These are phyloP conservation scores for Puntigrus tetrazona DNA, from an alignment of 2,113 vertebrate species.

Conservation along the genomic window DNA sequence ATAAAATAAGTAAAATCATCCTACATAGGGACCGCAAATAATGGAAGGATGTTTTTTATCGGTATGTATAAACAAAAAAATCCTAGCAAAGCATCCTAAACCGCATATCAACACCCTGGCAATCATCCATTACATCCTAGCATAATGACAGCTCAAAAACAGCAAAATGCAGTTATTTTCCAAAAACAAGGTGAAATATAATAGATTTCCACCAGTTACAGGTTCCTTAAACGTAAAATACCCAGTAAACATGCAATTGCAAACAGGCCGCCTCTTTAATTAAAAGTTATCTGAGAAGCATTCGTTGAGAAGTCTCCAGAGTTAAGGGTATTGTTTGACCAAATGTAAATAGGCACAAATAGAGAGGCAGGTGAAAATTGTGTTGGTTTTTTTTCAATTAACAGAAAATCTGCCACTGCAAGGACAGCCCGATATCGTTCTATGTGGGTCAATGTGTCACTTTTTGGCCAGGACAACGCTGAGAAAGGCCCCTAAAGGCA, in stretches of 20 bases:
- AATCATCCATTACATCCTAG: neutral
- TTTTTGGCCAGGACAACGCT: neutral
- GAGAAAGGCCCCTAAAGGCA: neutral
- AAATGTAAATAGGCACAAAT: neutral
- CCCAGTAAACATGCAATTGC: neutral
- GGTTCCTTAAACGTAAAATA: neutral
- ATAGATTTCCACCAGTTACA: neutral
- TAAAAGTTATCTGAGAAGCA: too few relatives aligned
- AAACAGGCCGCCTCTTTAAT: too few relatives aligned
- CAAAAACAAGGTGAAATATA: neutral
- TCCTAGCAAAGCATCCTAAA: neutral
- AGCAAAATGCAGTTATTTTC: neutral
- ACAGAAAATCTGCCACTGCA: neutral
- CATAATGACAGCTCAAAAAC: neutral
- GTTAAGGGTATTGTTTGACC: neutral
- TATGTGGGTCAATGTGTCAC: constrained; percentile 9
- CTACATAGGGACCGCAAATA: neutral
- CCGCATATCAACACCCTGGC: neutral
- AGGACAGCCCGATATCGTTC: constrained; percentile 9
- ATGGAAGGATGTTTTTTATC: neutral
- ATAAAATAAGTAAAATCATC: neutral
- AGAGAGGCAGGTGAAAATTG: neutral
- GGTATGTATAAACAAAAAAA: neutral
- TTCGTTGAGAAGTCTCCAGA: neutral
- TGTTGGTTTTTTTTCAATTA: neutral